A percentile compares a stretch with the other conserved stretches of the same genome.
phyloP scores from a whole-genome alignment of 2,113 vertebrate species.

The Rhombomys opimus region DNA sequence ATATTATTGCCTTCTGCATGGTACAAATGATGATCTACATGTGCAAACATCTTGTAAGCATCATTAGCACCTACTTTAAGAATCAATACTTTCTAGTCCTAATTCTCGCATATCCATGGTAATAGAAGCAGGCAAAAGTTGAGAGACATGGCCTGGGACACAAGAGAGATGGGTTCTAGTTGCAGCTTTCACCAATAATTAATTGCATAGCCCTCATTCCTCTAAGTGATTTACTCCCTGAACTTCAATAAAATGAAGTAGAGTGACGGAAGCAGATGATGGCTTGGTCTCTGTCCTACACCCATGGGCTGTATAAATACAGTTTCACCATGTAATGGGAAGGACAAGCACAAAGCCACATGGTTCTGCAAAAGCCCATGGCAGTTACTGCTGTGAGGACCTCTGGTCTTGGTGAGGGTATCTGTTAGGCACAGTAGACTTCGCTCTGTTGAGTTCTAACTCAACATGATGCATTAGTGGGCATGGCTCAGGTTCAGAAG shows the following conservation, averaged over 20 bases:
- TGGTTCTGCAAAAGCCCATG: background rate
- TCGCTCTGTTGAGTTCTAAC: background rate
- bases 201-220: background rate
- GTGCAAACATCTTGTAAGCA: background rate
- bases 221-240: background rate
- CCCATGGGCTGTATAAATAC: background rate
- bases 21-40: background rate
- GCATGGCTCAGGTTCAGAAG: conserved; percentile 29
- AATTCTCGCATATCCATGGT: background rate
- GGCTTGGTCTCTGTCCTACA: background rate
- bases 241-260: conserved; percentile 11
- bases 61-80: background rate
- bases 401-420: background rate
- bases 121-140: background rate
- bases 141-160: background rate
- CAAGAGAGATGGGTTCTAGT: background rate
- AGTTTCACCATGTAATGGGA: background rate
- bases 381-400: background rate
- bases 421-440: background rate
- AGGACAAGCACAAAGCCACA: background rate
- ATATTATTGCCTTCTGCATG: background rate
- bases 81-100: background rate
- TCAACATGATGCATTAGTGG: background rate
- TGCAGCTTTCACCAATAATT: background rate
- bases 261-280: background rate